These are phyloP conservation scores for Nylanderia fulva DNA, from an alignment of 1,140 invertebrate genomes.

Conservation along the genomic window DNA sequence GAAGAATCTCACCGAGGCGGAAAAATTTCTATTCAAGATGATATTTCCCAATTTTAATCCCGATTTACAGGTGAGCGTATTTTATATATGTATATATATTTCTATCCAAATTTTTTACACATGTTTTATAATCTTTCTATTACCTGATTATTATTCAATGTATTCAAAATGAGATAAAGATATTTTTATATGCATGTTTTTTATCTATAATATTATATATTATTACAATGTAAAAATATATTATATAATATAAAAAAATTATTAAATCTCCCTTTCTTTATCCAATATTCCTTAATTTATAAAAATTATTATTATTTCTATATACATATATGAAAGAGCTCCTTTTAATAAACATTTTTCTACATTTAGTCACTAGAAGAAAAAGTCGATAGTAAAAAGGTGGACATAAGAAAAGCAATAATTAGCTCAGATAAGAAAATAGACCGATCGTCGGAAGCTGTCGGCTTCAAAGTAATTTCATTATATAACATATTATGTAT, in stretches of 20 bases:
- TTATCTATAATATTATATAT: no score
- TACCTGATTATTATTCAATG: no score
- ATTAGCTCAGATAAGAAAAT: background rate
- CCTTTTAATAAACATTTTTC: background rate
- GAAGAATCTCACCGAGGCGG: conserved; percentile 75
- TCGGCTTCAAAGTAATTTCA: conserved; percentile 42
- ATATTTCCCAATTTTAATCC: conserved; percentile 73
- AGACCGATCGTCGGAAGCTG: background rate
- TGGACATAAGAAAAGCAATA: background rate
- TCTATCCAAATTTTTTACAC: background rate
- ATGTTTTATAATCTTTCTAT: background rate
- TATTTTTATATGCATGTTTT: no score
- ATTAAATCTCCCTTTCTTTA: no score
- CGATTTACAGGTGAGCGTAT: conserved; percentile 57
- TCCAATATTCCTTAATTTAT: background rate
- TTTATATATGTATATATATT: no score
- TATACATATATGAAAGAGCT: background rate
- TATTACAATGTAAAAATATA: no score
- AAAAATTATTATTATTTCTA: background rate
- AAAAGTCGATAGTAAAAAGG: background rate
- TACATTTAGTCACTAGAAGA: background rate
- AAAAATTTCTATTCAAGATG: conserved; percentile 79
- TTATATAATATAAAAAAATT: no score
- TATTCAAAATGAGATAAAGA: no score
- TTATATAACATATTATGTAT: background rate